A percentile compares a stretch with the other conserved stretches of the same genome.
Evolutionary conservation across 2,797 vertebrate genomes (phyloP).

Genomic region (Acridotheres tristis): DNA sequence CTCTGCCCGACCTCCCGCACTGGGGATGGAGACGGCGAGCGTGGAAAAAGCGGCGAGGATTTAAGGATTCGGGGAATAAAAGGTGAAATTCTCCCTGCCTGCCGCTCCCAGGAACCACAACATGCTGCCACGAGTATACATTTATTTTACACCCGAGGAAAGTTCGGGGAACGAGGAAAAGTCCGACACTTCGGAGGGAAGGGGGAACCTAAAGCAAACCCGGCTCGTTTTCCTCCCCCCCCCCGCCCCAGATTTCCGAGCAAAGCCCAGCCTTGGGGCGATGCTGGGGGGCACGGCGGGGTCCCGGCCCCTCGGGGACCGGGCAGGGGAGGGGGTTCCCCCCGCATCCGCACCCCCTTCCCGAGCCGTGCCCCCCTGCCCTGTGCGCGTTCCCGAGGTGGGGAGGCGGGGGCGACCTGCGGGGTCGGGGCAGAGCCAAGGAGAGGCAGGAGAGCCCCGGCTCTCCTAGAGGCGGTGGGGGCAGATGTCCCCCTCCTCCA

Average conservation of each 20-base stretch:
- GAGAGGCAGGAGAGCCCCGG: neutral
- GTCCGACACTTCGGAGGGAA: neutral
- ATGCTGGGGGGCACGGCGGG: neutral
- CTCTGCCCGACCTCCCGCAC: neutral
- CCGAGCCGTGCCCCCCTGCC: neutral
- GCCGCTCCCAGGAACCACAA: neutral
- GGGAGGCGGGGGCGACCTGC: neutral
- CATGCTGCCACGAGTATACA: neutral
- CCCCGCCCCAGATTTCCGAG: neutral
- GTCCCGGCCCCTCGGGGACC: neutral
- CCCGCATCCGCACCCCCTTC: neutral
- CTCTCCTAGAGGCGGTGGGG: slow-evolving; percentile 63
- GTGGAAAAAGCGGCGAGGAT: neutral
- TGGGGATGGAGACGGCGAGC: neutral
- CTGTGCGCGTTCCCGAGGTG: neutral
- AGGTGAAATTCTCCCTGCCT: neutral
- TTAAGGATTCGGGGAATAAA: neutral
- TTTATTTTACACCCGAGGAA: neutral
- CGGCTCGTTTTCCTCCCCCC: neutral
- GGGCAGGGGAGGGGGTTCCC: neutral
- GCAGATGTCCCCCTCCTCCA: slow-evolving; percentile 83
- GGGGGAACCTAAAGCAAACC: neutral
- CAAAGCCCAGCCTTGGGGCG: neutral
- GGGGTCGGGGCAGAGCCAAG: neutral
- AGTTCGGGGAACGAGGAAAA: neutral